Evolutionary conservation across 1,140 invertebrate genomes (phyloP), one percentile per base, ranked within the genome.

Genomic region (Nasonia vitripennis): DNA sequence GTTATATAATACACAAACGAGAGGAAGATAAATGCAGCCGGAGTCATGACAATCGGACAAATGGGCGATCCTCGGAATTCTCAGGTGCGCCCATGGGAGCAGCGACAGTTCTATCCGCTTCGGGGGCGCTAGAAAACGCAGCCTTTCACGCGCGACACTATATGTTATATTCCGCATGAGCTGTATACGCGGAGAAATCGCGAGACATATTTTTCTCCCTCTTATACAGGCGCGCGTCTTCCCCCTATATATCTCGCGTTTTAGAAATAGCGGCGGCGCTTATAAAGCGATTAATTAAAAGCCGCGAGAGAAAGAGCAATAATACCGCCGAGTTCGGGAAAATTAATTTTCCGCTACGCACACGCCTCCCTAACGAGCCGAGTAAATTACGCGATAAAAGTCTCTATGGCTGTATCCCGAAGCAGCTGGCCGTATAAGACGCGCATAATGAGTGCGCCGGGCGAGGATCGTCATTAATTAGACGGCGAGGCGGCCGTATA

Each of bases 61-160:
- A 85, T 85, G 71, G 78, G 84, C 67, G 68, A 78, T 84, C 67
- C 75, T 79, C 67, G 83, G 78, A 84, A 79, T 84, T 79, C 83
- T 74, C 83, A 80, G 83, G 83, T 84, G 83, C 83, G 83, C 83
- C 83, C 77, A 70, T 51, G 75, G 31, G 71, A 75, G 73, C 70
- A 71, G 70, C 62, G 74, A 83, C 74, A 78, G 55, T 83, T 83
- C 62, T 77, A 78, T 70, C 75, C 74, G 74, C 48, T 70, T 70
- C 37, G 9, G 45, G 75, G 74, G 62, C 37, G 55, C 62, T 70
- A 78, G 81, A 70, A 83, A 78, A 78, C 75, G 55, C 31, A 23
- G 82, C 82, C 82, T 83, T 83, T 83, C 82, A 78, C 82, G 23
- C 74, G 23, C 82, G 51, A 27, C 48, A 55, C 68, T 27, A 1